Evolutionary conservation across 2,113 vertebrate species (phyloP), one percentile per base, ranked within the genome.

Genomic region (Gambusia holbrooki): DNA sequence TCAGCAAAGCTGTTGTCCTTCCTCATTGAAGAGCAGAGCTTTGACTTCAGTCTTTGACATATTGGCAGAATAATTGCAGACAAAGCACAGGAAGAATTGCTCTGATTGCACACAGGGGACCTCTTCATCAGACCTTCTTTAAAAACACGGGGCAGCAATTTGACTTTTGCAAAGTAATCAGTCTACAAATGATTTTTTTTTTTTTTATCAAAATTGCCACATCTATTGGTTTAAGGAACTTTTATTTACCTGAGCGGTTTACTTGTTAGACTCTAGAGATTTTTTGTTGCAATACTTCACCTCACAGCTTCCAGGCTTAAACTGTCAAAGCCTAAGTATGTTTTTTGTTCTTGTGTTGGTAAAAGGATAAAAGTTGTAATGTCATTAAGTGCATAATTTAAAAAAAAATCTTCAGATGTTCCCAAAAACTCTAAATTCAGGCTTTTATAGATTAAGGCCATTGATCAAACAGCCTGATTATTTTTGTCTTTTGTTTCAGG

Each of bases 11-110:
- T 17, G 19, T 58, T 37, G 42, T 11, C 22, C 48, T 58, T 28
- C 29, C 45, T 32, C 10, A 2, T 48, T 69, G 29, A 69, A 12
- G 45, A 69, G 45, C 29, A 37, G 40, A 68, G 15, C 9, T 28
- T 30, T 54, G 67, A 32, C 48, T 69, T 54, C 28, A 69, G 42
- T 69, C 45, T 33, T 69, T 69, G 45, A 58, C 68, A 32, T 33
- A 32, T 69, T 69, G 48, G 48, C 68, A 70, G 33, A 58, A 60
- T 70, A 54, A 69, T 60, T 15, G 68, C 68, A 58, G 22, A 58
- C 30, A 1, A n/a, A 27, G 32, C 68, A 30, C 27, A 9, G 29
- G 27, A 4, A 35, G 25, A 35, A 35, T 30, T 70, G 68, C 30
- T 33, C 45, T 27, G 68, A 69, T 33, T 58, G 48, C 68, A 33